phyloP scores from a whole-genome alignment of 2,797 vertebrate genomes.

The Peromyscus nudipes region DNA sequence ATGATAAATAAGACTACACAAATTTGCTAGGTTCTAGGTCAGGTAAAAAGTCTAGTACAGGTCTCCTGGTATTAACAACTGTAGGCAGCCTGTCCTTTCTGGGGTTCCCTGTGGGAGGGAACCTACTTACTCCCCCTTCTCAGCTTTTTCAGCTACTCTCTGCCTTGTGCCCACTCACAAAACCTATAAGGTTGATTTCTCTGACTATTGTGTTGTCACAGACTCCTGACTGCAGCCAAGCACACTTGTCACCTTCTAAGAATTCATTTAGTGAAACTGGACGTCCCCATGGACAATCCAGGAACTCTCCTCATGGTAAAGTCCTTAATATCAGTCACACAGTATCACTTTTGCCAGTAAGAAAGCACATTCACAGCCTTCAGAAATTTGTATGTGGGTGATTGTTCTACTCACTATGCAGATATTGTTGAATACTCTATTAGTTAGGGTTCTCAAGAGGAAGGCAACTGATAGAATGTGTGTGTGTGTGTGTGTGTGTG shows the following conservation, averaged over 20 bases:
- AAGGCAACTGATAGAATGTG: neutral
- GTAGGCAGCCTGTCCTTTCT: neutral
- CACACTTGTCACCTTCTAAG: neutral
- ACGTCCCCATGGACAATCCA: neutral
- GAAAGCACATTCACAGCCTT: neutral
- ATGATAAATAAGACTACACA: neutral
- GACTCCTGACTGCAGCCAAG: neutral
- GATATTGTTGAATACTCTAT: neutral
- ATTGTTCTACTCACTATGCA: neutral
- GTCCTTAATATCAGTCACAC: neutral
- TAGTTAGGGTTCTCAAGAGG: neutral
- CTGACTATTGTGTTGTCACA: neutral
- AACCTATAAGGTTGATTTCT: neutral
- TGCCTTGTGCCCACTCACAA: neutral
- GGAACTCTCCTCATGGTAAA: neutral
- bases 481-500: no score
- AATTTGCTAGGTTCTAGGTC: neutral
- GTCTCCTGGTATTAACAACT: neutral
- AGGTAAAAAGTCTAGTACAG: neutral
- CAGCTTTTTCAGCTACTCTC: neutral
- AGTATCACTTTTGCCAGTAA: neutral
- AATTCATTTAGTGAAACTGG: neutral
- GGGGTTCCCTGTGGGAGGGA: neutral
- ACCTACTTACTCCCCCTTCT: neutral
- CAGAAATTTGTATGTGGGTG: neutral